Conservation (phyloP, 2,797 vertebrate species). For the Halcyon chelicuti region DNA sequence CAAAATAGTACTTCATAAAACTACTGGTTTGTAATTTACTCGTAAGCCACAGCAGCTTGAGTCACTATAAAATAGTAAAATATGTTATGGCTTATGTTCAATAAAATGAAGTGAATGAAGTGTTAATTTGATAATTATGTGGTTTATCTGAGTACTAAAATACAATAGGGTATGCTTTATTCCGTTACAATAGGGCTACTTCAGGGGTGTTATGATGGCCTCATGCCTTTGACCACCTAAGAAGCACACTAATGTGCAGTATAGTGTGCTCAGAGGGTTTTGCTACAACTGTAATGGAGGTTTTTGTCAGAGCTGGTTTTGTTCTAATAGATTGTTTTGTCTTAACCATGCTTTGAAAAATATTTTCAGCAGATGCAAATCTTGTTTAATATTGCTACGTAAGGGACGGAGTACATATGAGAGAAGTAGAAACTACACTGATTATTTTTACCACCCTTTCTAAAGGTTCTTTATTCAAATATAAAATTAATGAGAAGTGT, state of each 20-base stretch:
- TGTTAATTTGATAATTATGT: conserved; percentile 52
- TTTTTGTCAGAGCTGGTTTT: background rate
- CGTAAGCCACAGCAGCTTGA: background rate
- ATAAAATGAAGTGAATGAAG: background rate
- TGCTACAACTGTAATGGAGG: background rate
- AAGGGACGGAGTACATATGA: background rate
- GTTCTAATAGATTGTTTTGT: background rate
- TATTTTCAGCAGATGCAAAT: background rate
- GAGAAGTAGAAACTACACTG: background rate
- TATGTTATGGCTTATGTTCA: background rate
- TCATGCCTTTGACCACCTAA: background rate
- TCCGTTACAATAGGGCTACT: background rate
- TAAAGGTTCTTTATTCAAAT: background rate
- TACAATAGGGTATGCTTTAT: background rate
- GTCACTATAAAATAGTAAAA: background rate
- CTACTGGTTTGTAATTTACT: background rate
- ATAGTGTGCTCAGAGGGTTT: background rate
- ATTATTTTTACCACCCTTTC: background rate
- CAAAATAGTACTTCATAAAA: conserved; percentile 12
- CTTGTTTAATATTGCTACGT: background rate
- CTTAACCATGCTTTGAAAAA: background rate
- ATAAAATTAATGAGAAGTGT: fast-evolving
- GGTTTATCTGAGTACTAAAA: background rate
- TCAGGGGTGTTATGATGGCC: background rate
- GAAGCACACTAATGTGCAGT: background rate